phyloP scores from a whole-genome alignment of 2,888 invertebrate genomes.

The Megalurothrips usitatus region DNA sequence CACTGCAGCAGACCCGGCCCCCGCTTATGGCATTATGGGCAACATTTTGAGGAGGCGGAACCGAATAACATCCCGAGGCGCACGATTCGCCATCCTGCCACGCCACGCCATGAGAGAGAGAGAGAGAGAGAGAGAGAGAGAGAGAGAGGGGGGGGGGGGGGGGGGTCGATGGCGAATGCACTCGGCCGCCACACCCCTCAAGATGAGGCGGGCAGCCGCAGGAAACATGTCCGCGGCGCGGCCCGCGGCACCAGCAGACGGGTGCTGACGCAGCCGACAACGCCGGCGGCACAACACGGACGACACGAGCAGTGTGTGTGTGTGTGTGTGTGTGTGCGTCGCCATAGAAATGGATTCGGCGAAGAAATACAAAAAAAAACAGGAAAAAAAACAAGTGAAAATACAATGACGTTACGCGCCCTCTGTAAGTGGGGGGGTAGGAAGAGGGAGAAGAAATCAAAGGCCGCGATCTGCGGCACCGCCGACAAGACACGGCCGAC shows the following conservation, averaged over 20 bases:
- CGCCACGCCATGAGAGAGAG: not conserved
- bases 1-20: too few relatives aligned
- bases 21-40: not conserved
- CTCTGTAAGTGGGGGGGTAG: conserved; percentile 22
- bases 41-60: conserved; percentile 19
- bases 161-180: not conserved
- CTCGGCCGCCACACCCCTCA: conserved; percentile 27
- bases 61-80: not conserved
- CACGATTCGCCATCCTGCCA: not conserved
- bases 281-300: too few relatives aligned
- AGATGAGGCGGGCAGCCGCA: too few relatives aligned
- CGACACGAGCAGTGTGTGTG: too few relatives aligned
- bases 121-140: too few relatives aligned
- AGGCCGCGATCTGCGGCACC: not conserved
- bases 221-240: too few relatives aligned
- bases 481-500: too few relatives aligned
- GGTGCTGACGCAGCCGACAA: too few relatives aligned
- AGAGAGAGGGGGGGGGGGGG: not conserved
- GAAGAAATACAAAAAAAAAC: conserved; percentile 19
- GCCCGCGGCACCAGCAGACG: too few relatives aligned
- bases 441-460: conserved; percentile 9
- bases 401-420: too few relatives aligned
- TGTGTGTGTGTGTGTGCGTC: too few relatives aligned
- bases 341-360: conserved; percentile 31
- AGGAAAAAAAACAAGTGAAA: too few relatives aligned